A percentile compares a stretch with the other conserved stretches of the same genome.
phyloP scores from a whole-genome alignment of 2,797 vertebrate species.

The Pelobates cultripes region DNA sequence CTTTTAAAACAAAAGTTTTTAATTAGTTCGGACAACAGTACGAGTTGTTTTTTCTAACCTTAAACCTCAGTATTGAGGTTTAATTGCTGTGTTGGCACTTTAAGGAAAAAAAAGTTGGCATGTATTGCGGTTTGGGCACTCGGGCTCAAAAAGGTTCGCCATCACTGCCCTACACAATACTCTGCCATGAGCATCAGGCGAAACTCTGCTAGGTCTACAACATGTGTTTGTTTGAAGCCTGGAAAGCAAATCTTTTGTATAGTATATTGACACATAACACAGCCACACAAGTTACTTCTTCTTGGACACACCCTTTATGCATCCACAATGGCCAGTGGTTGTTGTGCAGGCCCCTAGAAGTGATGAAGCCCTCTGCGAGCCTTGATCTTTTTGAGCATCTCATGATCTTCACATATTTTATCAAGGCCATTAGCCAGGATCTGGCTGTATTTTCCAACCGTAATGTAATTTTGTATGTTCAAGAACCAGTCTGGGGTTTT shows the following conservation, averaged over 20 bases:
- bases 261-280: constrained; percentile 12
- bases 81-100: too few species aligned
- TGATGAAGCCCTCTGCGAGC: constrained; percentile 90
- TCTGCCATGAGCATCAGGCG: too few species aligned
- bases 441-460: constrained; percentile 95
- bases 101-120: too few species aligned
- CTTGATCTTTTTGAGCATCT: constrained; percentile 92
- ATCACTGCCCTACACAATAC: too few species aligned
- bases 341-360: constrained; percentile 89
- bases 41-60: too few species aligned
- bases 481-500: constrained; percentile 84
- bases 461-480: constrained; percentile 93
- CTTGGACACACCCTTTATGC: constrained; percentile 94
- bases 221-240: too few species aligned
- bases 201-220: too few species aligned
- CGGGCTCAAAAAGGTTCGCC: too few species aligned
- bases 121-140: too few species aligned
- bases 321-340: constrained; percentile 89
- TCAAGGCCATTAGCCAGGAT: constrained; percentile 92
- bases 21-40: too few species aligned
- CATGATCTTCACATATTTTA: constrained; percentile 94
- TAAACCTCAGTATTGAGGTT: too few species aligned
- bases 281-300: constrained; percentile 82
- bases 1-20: too few species aligned
- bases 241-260: constrained; percentile 13